A percentile compares a stretch with the other conserved stretches of the same genome.
Conservation (phyloP, 2,888 invertebrate species). For the Brachyopa scutellaris region DNA sequence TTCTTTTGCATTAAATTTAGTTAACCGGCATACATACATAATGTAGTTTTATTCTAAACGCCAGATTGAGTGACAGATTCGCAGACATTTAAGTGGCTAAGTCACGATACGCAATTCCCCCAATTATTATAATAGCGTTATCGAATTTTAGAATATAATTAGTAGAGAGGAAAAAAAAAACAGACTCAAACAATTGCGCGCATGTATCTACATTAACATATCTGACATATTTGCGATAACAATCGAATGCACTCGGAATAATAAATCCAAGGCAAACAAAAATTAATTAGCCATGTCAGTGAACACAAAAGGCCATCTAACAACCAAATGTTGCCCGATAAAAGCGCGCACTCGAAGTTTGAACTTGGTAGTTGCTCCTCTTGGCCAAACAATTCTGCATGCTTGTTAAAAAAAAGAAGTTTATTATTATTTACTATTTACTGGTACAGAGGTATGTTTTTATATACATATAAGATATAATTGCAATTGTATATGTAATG, state of each 20-base stretch:
- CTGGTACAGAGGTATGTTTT: no score
- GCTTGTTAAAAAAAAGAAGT: not conserved
- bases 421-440: not conserved
- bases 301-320: conserved; percentile 16
- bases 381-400: not conserved
- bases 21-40: no score
- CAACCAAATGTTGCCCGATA: conserved; percentile 1
- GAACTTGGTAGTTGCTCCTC: not conserved
- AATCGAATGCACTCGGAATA: conserved; percentile 41
- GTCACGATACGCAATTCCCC: no score
- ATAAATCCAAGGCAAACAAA: conserved; percentile 34
- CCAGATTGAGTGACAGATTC: no score
- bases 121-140: no score
- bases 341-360: no score
- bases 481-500: not conserved
- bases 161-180: no score
- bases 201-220: not conserved
- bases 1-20: no score
- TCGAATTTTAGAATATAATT: no score
- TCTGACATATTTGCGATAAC: conserved; percentile 15
- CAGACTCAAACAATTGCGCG: no score
- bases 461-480: not conserved
- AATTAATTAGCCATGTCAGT: conserved; percentile 33
- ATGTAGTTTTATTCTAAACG: no score
- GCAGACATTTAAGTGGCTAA: no score